Evolutionary conservation across 1,140 invertebrate genomes (phyloP).

Genomic region (Goniozus legneri): DNA sequence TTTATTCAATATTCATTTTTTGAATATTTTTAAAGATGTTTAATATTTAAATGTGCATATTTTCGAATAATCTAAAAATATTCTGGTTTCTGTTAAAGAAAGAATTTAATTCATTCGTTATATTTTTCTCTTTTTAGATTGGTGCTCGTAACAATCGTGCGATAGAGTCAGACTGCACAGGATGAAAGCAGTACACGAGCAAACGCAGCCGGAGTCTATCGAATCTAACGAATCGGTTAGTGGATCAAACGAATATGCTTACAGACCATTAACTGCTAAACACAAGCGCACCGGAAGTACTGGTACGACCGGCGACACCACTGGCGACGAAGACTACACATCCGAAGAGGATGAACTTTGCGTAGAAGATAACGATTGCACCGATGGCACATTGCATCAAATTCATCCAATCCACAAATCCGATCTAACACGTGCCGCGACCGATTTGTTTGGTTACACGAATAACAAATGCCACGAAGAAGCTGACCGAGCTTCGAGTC

Average conservation of each 20-base stretch:
- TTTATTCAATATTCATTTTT: too few relatives aligned
- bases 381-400: constrained; percentile 28
- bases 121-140: too few relatives aligned
- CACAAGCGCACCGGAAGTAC: constrained; percentile 56
- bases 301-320: constrained; percentile 58
- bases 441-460: constrained; percentile 47
- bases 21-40: too few relatives aligned
- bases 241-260: constrained; percentile 42
- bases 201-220: constrained; percentile 39
- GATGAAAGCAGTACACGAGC: constrained; percentile 32
- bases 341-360: constrained; percentile 57
- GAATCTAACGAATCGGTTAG: constrained; percentile 38
- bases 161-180: too few relatives aligned
- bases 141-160: too few relatives aligned
- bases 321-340: constrained; percentile 58
- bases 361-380: constrained; percentile 51
- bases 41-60: too few relatives aligned
- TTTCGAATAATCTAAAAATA: too few relatives aligned
- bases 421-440: constrained; percentile 43
- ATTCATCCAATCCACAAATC: constrained; percentile 44
- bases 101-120: too few relatives aligned
- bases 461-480: constrained; percentile 27
- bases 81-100: too few relatives aligned
- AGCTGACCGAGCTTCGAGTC: constrained; percentile 39
- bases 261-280: constrained; percentile 47